Conservation (phyloP, 2,888 invertebrate species). For the Metacarcinus magister region DNA sequence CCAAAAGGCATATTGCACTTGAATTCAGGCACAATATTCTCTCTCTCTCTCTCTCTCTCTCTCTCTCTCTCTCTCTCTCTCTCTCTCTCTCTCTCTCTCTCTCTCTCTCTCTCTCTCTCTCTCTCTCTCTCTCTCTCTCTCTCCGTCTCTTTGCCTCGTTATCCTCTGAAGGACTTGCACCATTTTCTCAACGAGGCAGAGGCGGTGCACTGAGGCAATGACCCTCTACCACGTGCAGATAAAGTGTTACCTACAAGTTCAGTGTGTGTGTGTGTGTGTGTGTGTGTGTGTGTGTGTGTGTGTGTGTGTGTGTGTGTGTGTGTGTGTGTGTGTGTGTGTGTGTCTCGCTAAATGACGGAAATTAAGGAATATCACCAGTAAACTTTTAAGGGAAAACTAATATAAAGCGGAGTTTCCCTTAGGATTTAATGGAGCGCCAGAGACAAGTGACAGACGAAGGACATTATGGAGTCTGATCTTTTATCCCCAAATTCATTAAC, state of each 20-base stretch:
- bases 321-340: neutral
- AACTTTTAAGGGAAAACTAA: neutral
- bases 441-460: neutral
- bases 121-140: neutral
- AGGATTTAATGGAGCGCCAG: neutral
- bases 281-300: neutral
- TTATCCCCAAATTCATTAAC: neutral
- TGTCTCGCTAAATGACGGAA: neutral
- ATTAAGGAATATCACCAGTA: neutral
- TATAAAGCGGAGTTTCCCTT: neutral
- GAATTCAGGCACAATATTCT: too few species aligned
- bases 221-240: neutral
- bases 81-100: neutral
- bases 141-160: neutral
- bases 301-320: conserved; percentile 26
- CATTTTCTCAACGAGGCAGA: neutral
- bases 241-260: neutral
- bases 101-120: neutral
- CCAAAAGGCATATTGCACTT: too few species aligned
- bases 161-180: neutral
- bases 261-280: neutral
- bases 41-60: neutral
- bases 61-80: neutral
- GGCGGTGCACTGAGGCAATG: neutral
- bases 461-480: neutral